Evolutionary conservation across 2,113 vertebrate genomes (phyloP), one percentile per base, ranked within the genome.

Genomic region (Rana temporaria): DNA sequence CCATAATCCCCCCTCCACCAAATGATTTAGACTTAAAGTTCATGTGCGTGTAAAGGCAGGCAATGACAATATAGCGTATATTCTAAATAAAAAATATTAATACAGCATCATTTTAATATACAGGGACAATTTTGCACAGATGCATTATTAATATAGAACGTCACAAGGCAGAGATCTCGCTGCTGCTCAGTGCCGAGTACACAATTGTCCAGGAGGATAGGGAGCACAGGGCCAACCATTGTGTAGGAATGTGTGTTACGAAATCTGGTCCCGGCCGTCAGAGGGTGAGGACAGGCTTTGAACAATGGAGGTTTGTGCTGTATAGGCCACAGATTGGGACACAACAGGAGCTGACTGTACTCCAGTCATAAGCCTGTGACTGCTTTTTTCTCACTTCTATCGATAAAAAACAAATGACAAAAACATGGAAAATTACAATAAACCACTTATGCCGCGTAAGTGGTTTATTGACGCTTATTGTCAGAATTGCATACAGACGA

Each of bases 231-330:
- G n/a, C 42, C 57, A n/a, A 42, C 64, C 67, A 81, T 81, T 82
- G 79, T 82, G 60, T 52, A 24, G 79, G 60, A 74, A 82, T 66
- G 70, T 18, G 57, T 66, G 79, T 66, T 38, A 62, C 26, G 53
- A 19, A 65, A 74, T 82, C 70, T 82, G 70, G 42, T n/a, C 74
- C 66, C 71, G 22, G 20, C 22, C 14, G 56, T 67, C 20, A 26
- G 26, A 24, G 32, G 24, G 38, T 30, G 18, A 48, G 8, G 42
- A 48, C 42, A 12, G 9, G 42, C 42, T 48, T 11, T 14, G 30
- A 74, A 82, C 79, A 82, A 82, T 81, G 48, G 70, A 19, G 42
- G 48, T 62, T 60, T 82, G 69, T 82, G 32, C 22, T 52, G 79
- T 26, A 57, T 74, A 74, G 79, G 79, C 60, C 69, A 73, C 79